A percentile compares a stretch with the other conserved stretches of the same genome.
Evolutionary conservation across 2,113 vertebrate species (phyloP).

Genomic region (Sitta europaea): DNA sequence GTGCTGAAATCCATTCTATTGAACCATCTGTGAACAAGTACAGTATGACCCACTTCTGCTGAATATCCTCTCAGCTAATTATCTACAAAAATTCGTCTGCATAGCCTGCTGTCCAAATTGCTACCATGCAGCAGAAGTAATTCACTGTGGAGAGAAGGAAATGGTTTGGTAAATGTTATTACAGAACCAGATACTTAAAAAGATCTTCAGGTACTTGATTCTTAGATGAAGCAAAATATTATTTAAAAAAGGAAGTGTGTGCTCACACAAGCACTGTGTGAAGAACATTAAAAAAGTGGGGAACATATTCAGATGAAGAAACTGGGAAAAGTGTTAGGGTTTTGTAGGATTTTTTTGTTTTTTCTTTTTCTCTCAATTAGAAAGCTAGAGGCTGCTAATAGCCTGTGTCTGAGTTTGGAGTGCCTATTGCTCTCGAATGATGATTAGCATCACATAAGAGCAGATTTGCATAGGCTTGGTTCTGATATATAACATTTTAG

Average conservation of each 20-base stretch:
- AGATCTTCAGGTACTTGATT: background rate
- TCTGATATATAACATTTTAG: background rate
- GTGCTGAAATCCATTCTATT: slow-evolving; percentile 5
- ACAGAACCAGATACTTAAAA: background rate
- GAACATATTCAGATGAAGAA: background rate
- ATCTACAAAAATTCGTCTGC: background rate
- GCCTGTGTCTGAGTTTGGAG: background rate
- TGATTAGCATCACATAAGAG: background rate
- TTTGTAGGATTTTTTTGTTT: background rate
- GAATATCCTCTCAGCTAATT: slow-evolving; percentile 43
- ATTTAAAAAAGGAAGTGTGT: background rate
- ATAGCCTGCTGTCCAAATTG: background rate
- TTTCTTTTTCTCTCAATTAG: background rate
- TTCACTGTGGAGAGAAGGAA: slow-evolving; percentile 12
- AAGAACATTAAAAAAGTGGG: background rate
- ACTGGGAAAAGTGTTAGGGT: background rate
- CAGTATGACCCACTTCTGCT: slow-evolving; percentile 45
- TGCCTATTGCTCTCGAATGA: background rate
- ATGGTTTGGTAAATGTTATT: background rate
- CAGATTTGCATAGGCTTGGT: background rate
- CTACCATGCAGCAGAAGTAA: slow-evolving; percentile 3
- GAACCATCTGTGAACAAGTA: slow-evolving; percentile 40
- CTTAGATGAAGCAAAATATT: background rate
- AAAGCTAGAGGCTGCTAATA: background rate
- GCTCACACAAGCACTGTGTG: accelerated